Percentiles rank a stretch among this genome's conserved stretches.
Evolutionary conservation across 2,113 vertebrate genomes (phyloP).

Genomic region (Pavo muticus): DNA sequence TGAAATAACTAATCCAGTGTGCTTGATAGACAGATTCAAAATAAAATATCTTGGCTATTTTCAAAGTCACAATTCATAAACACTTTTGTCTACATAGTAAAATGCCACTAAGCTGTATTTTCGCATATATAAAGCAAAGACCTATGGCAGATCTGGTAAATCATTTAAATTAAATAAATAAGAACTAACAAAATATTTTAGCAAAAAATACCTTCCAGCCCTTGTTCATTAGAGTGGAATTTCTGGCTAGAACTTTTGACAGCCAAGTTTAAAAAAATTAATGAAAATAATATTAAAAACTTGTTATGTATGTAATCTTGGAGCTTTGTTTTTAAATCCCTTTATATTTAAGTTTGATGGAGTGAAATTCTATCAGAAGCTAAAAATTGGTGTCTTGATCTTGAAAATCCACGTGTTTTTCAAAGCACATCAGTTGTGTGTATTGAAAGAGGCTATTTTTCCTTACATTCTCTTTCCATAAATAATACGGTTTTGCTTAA

Average conservation of each 20-base stretch:
- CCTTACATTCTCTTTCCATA: background rate
- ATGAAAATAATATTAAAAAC: background rate
- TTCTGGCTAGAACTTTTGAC: background rate
- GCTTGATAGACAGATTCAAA: background rate
- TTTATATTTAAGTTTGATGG: background rate
- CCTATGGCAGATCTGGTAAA: background rate
- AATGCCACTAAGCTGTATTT: background rate
- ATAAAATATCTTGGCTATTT: background rate
- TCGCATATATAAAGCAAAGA: background rate
- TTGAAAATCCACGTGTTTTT: background rate
- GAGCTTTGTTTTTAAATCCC: background rate
- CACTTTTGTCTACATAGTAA: background rate
- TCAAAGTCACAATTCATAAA: constrained; percentile 1
- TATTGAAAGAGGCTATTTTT: background rate
- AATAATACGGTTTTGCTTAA: background rate
- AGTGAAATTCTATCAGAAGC: background rate
- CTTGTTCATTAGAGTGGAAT: background rate
- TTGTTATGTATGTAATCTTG: background rate
- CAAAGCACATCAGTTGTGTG: background rate
- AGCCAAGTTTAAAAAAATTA: background rate
- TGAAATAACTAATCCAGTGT: background rate
- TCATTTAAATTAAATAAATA: background rate
- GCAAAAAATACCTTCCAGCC: background rate
- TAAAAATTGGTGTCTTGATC: background rate
- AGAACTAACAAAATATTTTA: background rate